Evolutionary conservation across 2,113 vertebrate genomes (phyloP), one percentile per base, ranked within the genome.

Genomic region (Hyla sarda): DNA sequence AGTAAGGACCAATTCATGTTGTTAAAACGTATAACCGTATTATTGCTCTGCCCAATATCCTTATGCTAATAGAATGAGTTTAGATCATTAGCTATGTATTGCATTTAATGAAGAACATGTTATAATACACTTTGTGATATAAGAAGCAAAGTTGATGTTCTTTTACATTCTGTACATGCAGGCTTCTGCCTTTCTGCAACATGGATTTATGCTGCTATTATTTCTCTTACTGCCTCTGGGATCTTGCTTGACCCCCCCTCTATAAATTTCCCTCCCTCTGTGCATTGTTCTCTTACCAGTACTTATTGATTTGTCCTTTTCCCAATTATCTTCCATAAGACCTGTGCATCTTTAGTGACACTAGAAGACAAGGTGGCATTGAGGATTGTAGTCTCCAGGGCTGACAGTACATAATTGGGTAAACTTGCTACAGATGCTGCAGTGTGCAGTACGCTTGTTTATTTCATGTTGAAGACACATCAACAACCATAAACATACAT

Each of bases 121-220:
- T 16, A 16, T 54, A 16, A 54, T 54, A 54, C 52, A 54, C 52
- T 3, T 54, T 54, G 52, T 14, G 12, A 54, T 16, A 54, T 54
- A 54, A 54, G 17, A 54, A 54, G 17, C 52, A 54, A 13, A 54
- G 52, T 54, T 2, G 12, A 54, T 54, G 52, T 8, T 41, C 8
- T 41, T 41, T 41, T 8, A 41, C 41, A 54, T 16, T 54, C 12
- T 19, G 52, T 4, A 54, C 17, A 19, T 54, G 30, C 10, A 45
- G 71, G 13, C 32, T 73, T 32, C 13, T 21, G 71, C 41, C 37
- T 73, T 37, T 41, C 67, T 37, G 21, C 23, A 74, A 37, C 34
- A 47, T 74, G 72, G 23, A 74, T 74, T 74, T 45, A 74, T 74
- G 34, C 72, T 74, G 34, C 72, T 58, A 34, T 78, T 58, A 79